Evolutionary conservation across 2,113 vertebrate species (phyloP).

Genomic region (Miniopterus natalensis): DNA sequence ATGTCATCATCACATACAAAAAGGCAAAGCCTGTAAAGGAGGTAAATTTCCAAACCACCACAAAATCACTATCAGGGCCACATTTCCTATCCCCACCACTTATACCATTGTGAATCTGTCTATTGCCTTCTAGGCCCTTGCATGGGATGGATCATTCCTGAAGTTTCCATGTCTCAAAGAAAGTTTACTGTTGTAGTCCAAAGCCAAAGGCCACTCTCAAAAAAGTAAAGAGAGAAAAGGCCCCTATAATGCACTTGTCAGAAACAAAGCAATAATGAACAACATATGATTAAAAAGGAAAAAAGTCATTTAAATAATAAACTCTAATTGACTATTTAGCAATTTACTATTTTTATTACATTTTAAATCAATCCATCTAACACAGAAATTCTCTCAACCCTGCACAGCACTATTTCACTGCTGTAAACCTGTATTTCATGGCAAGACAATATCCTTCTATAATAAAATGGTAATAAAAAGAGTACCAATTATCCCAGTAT

Average conservation of each 20-base stretch:
- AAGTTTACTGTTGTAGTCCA: constrained; percentile 55
- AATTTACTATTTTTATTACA: constrained; percentile 82
- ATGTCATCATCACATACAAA: constrained; percentile 56
- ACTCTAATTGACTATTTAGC: constrained; percentile 75
- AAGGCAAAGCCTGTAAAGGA: constrained; percentile 68
- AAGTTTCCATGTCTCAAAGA: constrained; percentile 13
- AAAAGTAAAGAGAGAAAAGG: not conserved
- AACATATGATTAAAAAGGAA: constrained; percentile 75
- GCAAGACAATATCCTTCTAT: constrained; percentile 80
- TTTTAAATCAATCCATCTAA: constrained; percentile 81
- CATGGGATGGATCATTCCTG: not conserved
- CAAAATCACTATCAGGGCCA: constrained; percentile 55
- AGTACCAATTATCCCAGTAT: constrained; percentile 86
- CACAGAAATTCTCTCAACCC: constrained; percentile 63
- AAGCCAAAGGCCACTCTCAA: constrained; percentile 48
- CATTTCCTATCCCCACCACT: constrained; percentile 23
- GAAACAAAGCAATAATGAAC: constrained; percentile 78
- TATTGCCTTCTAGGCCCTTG: not conserved
- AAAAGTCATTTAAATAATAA: constrained; percentile 81
- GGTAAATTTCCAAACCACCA: constrained; percentile 57
- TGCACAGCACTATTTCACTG: constrained; percentile 77
- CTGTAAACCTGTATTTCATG: constrained; percentile 76
- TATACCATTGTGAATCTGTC: constrained; percentile 26
- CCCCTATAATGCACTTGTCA: constrained; percentile 58
- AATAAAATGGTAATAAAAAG: constrained; percentile 88